A percentile compares a stretch with the other conserved stretches of the same genome.
These are phyloP conservation scores for Pagrus major DNA, from an alignment of 2,113 vertebrate genomes.

Conservation along the genomic window DNA sequence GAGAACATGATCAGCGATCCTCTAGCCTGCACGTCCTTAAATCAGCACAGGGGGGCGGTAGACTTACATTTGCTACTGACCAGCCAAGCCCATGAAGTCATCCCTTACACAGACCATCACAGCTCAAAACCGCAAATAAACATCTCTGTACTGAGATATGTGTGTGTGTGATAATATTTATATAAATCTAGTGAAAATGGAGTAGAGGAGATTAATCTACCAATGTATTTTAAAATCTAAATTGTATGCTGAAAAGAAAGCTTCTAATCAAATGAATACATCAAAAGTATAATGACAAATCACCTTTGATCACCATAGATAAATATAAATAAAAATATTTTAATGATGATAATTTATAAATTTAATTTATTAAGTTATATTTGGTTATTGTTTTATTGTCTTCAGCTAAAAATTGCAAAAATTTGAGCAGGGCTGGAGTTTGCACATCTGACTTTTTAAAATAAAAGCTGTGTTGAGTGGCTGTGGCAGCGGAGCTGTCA, in stretches of 20 bases:
- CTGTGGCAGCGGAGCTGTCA: no score
- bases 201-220: not conserved
- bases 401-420: not conserved
- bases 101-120: not conserved
- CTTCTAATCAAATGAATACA: not conserved
- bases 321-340: no score
- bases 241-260: not conserved
- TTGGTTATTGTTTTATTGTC: not conserved
- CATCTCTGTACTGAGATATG: not conserved
- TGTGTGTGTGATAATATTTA: no score
- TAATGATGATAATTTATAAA: no score
- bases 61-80: not conserved
- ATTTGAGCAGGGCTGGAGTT: conserved; percentile 2
- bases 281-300: not conserved
- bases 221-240: not conserved
- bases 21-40: conserved; percentile 34
- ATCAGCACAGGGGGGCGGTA: conserved; percentile 60
- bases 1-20: conserved; percentile 5
- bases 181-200: not conserved
- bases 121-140: not conserved
- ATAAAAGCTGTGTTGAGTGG: not conserved
- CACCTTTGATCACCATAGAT: no score
- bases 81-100: conserved; percentile 39
- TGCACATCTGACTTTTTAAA: not conserved
- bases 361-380: no score